Evolutionary conservation across 1,140 invertebrate species (phyloP), one percentile per base, ranked within the genome.

Genomic region (Sinella curviseta): DNA sequence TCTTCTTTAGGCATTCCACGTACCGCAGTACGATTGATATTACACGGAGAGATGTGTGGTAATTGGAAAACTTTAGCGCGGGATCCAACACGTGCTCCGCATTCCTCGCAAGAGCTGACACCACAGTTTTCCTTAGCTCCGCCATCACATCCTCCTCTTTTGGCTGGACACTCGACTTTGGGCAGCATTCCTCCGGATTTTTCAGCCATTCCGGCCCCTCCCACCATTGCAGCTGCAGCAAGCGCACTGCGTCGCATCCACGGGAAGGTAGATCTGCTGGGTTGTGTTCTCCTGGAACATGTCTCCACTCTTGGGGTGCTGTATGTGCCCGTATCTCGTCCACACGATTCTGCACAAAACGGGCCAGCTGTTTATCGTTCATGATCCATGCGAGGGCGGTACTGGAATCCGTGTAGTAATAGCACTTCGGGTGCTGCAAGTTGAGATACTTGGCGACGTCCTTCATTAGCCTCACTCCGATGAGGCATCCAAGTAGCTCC

Each of bases 211-310:
- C 30, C 12, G 60, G 60, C 24, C 60, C 60, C 60, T 67, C 60
- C 60, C 60, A 67, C 60, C 60, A 67, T 67, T 67, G n/a, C 60
- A 30, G 24, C 24, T 67, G n/a, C 8, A 67, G 30, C 8, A 67
- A 26, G 4, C 24, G 4, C 30, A 12, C n/a, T 14, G 60, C 4
- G 4, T 4, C 4, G 30, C 81, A 8, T 20, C 88, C 88, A 75
- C 87, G 82, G 4, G 86, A 87, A 0, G 86, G 83, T 0, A 84
- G 75, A 84, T 90, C 88, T 1, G 87, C 87, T 0, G 87, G 86
- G 82, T 89, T 89, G 1, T 86, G 70, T 33, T 76, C 65, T 0
- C 86, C 84, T 14, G 78, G 73, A 0, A 89, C 85, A 80, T 89
- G 86, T 26, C 57, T 20, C 89, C 88, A 90, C 33, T 86, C 74